Evolutionary conservation across 2,797 vertebrate genomes (phyloP).

Genomic region (Sebastes miniatus): DNA sequence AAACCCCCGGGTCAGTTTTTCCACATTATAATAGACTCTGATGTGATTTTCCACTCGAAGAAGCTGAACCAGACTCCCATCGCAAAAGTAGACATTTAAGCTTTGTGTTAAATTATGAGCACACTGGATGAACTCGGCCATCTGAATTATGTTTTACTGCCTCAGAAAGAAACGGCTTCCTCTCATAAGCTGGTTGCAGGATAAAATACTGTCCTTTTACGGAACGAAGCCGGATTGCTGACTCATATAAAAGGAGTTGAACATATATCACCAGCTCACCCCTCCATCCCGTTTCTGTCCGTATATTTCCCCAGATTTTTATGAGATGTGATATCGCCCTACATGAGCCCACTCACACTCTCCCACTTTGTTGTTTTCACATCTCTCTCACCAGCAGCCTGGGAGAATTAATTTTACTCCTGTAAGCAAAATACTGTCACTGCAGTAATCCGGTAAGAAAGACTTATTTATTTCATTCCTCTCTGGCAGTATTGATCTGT

Average conservation of each 20-base stretch:
- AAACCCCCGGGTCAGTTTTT: conserved; percentile 13
- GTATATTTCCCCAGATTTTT: conserved; percentile 45
- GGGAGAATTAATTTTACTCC: conserved; percentile 52
- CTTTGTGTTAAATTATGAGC: conserved; percentile 18
- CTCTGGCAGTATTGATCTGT: conserved; percentile 53
- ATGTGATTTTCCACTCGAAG: conserved; percentile 21
- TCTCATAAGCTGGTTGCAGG: conserved; percentile 9
- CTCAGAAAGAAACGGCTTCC: conserved; percentile 20
- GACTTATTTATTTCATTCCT: conserved; percentile 46
- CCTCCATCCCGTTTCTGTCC: conserved; percentile 5
- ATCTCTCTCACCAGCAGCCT: conserved; percentile 29
- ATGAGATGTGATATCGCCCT: conserved; percentile 25
- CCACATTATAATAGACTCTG: not conserved
- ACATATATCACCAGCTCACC: conserved; percentile 33
- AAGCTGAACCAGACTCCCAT: conserved; percentile 12
- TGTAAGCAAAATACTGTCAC: conserved; percentile 61
- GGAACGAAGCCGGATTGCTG: conserved; percentile 24
- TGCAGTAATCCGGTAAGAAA: conserved; percentile 32
- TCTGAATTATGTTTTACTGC: conserved; percentile 31
- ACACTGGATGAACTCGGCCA: not conserved
- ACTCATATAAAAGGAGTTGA: conserved; percentile 42
- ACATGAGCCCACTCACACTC: conserved; percentile 11
- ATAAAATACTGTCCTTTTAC: conserved; percentile 31
- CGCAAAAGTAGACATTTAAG: conserved; percentile 14
- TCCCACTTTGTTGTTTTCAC: conserved; percentile 33